phyloP scores from a whole-genome alignment of 2,888 invertebrate species.

The Doris montereyensis region DNA sequence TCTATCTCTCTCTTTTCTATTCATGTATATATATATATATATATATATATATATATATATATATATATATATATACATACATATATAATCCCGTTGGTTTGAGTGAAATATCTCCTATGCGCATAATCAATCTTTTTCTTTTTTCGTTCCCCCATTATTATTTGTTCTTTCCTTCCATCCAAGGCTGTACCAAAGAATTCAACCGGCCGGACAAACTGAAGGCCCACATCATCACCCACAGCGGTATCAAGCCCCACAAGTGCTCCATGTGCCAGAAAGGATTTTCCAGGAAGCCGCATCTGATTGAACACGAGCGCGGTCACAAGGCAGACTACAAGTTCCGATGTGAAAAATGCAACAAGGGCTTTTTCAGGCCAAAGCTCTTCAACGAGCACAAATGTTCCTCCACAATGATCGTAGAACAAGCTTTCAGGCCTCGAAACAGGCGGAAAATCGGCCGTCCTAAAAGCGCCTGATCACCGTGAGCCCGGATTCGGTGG shows the following conservation, averaged over 20 bases:
- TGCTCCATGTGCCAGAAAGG: constrained; percentile 71
- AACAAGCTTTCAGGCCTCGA: constrained; percentile 55
- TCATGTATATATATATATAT: no score
- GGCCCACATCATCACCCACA: constrained; percentile 79
- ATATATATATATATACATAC: background rate
- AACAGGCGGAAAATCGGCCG: constrained; percentile 60
- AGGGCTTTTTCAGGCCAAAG: constrained; percentile 67
- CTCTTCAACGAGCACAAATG: constrained; percentile 67
- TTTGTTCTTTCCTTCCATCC: constrained; percentile 22
- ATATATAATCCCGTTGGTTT: no score
- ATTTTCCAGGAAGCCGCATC: constrained; percentile 70
- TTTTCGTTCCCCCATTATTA: no score
- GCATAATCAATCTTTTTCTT: background rate
- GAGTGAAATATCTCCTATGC: background rate
- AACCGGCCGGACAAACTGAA: constrained; percentile 78
- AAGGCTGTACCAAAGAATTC: constrained; percentile 80
- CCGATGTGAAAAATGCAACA: constrained; percentile 64
- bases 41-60: no score
- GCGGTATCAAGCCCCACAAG: constrained; percentile 72
- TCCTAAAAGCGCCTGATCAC: constrained; percentile 57
- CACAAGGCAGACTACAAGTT: constrained; percentile 66
- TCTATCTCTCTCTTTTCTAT: no score
- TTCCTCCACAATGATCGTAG: constrained; percentile 51
- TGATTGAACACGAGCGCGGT: constrained; percentile 69
- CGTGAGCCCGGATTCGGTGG: constrained; percentile 33